These are phyloP conservation scores for Acanthosepion pharaonis DNA, from an alignment of 2,888 invertebrate species.

Conservation along the genomic window DNA sequence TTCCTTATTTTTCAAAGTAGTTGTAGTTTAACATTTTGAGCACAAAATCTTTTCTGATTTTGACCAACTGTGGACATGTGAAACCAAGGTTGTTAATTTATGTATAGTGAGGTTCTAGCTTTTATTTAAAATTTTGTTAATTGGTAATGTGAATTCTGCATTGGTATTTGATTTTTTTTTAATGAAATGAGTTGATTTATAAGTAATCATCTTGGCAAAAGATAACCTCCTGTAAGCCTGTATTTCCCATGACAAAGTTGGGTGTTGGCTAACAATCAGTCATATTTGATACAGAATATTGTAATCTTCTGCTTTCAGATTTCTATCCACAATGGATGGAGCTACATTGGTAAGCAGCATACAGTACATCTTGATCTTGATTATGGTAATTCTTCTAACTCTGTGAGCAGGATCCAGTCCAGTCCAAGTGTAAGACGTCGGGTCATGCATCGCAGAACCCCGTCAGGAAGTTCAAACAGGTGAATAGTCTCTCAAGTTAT, in stretches of 20 bases:
- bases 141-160: too few relatives aligned
- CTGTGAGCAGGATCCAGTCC: constrained; percentile 53
- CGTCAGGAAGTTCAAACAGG: background rate
- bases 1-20: too few relatives aligned
- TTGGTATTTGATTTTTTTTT: too few relatives aligned
- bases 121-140: too few relatives aligned
- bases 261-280: too few relatives aligned
- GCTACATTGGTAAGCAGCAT: constrained; percentile 75
- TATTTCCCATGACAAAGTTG: background rate
- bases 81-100: too few relatives aligned
- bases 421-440: constrained; percentile 62
- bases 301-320: constrained; percentile 66
- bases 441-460: constrained; percentile 50
- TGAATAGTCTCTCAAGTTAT: background rate
- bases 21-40: too few relatives aligned
- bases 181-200: too few relatives aligned
- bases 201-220: background rate
- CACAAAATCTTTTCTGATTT: too few relatives aligned
- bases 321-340: constrained; percentile 77
- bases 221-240: too few relatives aligned
- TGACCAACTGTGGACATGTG: too few relatives aligned
- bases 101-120: too few relatives aligned
- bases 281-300: background rate
- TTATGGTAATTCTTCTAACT: background rate
- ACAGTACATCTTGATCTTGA: constrained; percentile 70